A percentile compares a stretch with the other conserved stretches of the same genome.
Conservation (phyloP, 2,113 vertebrate genomes). For the Myxocyprinus asiaticus region DNA sequence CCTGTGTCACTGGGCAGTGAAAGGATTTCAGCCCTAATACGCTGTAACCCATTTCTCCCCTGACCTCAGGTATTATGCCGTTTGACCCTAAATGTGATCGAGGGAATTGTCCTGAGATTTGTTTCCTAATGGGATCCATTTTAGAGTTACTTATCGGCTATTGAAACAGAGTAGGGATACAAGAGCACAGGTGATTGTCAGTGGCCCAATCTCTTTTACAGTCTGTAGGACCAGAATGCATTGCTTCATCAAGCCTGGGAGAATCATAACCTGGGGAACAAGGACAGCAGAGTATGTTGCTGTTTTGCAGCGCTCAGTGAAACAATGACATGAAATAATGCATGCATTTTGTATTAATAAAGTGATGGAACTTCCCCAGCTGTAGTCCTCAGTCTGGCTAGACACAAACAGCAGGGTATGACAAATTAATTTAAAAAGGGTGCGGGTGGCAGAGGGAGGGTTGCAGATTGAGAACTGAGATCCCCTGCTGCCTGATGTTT, state of each 20-base stretch:
- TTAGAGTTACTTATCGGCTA: conserved; percentile 50
- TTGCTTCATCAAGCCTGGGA: neutral
- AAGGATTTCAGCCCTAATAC: conserved; percentile 56
- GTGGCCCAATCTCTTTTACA: neutral
- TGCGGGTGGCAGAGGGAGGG: conserved; percentile 63
- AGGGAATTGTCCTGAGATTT: conserved; percentile 47
- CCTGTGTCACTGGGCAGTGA: conserved; percentile 39
- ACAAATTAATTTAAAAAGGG: conserved; percentile 63
- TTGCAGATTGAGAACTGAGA: conserved; percentile 45
- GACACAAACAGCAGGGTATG: conserved; percentile 55
- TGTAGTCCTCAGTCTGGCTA: conserved; percentile 48
- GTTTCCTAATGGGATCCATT: conserved; percentile 62
- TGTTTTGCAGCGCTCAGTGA: neutral
- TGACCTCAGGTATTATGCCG: conserved; percentile 55
- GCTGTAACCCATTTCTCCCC: conserved; percentile 50
- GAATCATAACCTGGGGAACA: neutral
- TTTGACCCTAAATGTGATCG: conserved; percentile 39
- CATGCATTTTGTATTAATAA: conserved; percentile 52
- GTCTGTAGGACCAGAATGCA: neutral
- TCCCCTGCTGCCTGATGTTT: conserved; percentile 50
- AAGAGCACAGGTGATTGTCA: conserved; percentile 45
- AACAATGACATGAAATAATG: conserved; percentile 5
- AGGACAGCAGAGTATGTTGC: neutral
- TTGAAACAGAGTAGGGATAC: conserved; percentile 58
- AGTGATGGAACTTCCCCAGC: conserved; percentile 52